Percentiles rank a stretch among this genome's conserved stretches.
These are phyloP conservation scores for Fregetta grallaria DNA, from an alignment of 2,113 vertebrate genomes.

Conservation along the genomic window DNA sequence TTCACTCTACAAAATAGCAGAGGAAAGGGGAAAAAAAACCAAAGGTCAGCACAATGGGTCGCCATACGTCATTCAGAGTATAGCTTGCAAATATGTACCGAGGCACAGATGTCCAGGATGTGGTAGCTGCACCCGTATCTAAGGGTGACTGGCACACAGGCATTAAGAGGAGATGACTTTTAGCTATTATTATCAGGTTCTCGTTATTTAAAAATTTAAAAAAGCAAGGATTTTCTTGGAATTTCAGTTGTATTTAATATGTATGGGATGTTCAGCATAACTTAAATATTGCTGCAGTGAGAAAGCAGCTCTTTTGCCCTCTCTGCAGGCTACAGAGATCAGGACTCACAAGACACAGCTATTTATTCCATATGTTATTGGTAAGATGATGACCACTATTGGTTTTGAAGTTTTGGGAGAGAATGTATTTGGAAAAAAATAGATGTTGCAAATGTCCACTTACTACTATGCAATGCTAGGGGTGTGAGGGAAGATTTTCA, in stretches of 20 bases:
- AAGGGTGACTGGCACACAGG: background rate
- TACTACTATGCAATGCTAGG: background rate
- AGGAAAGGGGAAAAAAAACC: background rate
- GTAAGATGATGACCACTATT: background rate
- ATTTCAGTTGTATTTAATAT: background rate
- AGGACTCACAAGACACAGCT: background rate
- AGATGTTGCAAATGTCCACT: background rate
- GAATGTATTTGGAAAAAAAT: background rate
- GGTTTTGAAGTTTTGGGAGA: background rate
- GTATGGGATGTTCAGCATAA: background rate
- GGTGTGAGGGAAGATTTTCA: background rate
- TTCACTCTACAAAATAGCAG: background rate
- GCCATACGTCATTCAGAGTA: rapidly evolving
- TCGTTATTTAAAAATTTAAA: background rate
- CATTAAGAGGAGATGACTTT: background rate
- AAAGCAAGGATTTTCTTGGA: background rate
- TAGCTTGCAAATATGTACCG: background rate
- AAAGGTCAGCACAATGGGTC: background rate
- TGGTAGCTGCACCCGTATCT: background rate
- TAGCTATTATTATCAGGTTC: background rate
- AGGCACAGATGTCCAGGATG: background rate
- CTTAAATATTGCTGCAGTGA: background rate
- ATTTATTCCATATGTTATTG: background rate
- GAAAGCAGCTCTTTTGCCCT: background rate
- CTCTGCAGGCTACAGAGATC: background rate